Conservation (phyloP, 2,113 vertebrate genomes). For the Fulica atra region DNA sequence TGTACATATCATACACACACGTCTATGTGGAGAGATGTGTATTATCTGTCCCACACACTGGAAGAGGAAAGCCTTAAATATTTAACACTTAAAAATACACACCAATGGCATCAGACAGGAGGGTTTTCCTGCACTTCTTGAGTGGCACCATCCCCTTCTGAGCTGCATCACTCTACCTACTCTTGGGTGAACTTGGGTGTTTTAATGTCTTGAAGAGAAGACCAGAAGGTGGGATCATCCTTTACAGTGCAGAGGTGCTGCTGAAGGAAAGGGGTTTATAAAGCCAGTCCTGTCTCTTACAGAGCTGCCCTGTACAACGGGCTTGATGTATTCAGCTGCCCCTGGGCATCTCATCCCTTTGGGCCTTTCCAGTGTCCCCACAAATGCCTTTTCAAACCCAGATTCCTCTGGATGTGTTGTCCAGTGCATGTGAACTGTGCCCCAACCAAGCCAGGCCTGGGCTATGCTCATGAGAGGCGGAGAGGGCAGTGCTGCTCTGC, state of each 20-base stretch:
- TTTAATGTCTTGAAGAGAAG: background rate
- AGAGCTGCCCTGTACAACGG: background rate
- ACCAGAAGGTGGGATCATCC: background rate
- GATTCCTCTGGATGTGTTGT: background rate
- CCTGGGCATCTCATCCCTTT: background rate
- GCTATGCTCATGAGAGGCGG: fast-evolving
- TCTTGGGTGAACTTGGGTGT: background rate
- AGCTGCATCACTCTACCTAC: background rate
- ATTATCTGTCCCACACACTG: background rate
- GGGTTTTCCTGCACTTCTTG: background rate
- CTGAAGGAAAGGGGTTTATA: background rate
- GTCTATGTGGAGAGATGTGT: background rate
- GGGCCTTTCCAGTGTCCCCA: background rate
- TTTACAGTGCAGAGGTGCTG: background rate
- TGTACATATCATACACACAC: too few species aligned
- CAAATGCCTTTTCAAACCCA: background rate
- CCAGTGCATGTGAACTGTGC: background rate
- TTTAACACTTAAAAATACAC: background rate
- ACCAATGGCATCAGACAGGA: background rate
- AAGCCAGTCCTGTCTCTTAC: background rate
- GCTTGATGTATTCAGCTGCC: background rate
- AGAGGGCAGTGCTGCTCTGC: background rate
- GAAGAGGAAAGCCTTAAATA: background rate
- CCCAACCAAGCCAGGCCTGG: background rate
- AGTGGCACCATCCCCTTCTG: too few species aligned